Conservation (phyloP, 1,140 invertebrate species). For the Berghia stephanieae region DNA sequence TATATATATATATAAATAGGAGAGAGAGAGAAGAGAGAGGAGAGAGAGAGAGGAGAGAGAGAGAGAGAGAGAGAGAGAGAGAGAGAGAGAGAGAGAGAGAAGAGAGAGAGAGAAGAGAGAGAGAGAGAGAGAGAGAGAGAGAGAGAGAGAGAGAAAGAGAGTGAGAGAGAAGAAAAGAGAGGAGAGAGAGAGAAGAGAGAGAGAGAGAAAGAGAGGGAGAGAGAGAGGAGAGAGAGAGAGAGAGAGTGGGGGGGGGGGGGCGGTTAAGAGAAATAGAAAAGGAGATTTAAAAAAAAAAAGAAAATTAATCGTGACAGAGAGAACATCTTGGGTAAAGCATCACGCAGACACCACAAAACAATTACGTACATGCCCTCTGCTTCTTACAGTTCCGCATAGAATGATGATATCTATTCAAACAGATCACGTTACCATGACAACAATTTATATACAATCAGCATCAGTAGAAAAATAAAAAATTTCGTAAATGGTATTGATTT, state of each 20-base stretch:
- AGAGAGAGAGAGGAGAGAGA: constrained; percentile 16
- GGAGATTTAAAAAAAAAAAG: too few species aligned
- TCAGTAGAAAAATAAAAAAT: too few species aligned
- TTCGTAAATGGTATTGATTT: too few species aligned
- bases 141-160: not conserved
- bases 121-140: not conserved
- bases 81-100: not conserved
- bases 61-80: constrained; percentile 12
- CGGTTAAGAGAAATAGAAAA: too few species aligned
- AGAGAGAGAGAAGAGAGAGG: not conserved
- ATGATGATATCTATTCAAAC: not conserved
- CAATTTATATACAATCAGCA: too few species aligned
- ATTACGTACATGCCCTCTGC: not conserved
- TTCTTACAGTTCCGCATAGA: not conserved
- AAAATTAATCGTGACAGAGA: not conserved
- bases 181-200: not conserved
- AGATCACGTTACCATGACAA: not conserved
- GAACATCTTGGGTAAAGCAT: not conserved
- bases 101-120: not conserved
- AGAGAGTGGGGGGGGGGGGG: not conserved
- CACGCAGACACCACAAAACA: not conserved
- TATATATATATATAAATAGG: not conserved
- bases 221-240: not conserved
- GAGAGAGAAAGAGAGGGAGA: not conserved
- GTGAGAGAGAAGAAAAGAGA: constrained; percentile 9